phyloP scores from a whole-genome alignment of 2,888 invertebrate species.

The Aphodius granarius region DNA sequence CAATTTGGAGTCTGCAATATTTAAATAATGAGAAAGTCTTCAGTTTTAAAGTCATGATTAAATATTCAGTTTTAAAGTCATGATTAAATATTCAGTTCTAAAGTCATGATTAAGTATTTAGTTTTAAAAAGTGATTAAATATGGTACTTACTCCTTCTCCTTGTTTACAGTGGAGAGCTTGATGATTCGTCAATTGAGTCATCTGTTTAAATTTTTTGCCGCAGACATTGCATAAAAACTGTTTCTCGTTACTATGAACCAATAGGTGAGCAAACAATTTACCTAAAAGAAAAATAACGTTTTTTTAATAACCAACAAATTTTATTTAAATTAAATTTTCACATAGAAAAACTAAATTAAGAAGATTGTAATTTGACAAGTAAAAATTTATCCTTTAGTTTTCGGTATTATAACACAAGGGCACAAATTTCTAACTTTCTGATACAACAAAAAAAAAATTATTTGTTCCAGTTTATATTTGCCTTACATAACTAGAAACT shows the following conservation, averaged over 20 bases:
- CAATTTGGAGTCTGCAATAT: conserved; percentile 48
- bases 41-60: too few relatives aligned
- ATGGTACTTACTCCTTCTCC: conserved; percentile 28
- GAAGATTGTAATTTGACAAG: too few relatives aligned
- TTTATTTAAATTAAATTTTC: too few relatives aligned
- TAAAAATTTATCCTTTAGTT: too few relatives aligned
- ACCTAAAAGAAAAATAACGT: conserved; percentile 46
- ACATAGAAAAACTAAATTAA: too few relatives aligned
- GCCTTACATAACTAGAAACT: too few relatives aligned
- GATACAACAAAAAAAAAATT: too few relatives aligned
- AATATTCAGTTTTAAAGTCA: too few relatives aligned
- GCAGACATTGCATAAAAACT: conserved; percentile 59
- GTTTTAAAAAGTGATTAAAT: background rate
- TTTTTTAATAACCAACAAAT: background rate
- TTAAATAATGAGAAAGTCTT: background rate
- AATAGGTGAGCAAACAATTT: conserved; percentile 65
- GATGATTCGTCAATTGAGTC: conserved; percentile 64
- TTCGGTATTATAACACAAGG: too few relatives aligned
- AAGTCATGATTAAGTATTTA: background rate
- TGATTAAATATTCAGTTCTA: too few relatives aligned
- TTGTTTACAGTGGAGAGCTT: conserved; percentile 56
- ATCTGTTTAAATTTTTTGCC: conserved; percentile 65
- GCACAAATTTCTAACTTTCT: too few relatives aligned
- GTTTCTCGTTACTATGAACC: conserved; percentile 59
- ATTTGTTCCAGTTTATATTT: too few relatives aligned